Conservation (phyloP, 2,888 invertebrate species). For the Apotomis capreana region DNA sequence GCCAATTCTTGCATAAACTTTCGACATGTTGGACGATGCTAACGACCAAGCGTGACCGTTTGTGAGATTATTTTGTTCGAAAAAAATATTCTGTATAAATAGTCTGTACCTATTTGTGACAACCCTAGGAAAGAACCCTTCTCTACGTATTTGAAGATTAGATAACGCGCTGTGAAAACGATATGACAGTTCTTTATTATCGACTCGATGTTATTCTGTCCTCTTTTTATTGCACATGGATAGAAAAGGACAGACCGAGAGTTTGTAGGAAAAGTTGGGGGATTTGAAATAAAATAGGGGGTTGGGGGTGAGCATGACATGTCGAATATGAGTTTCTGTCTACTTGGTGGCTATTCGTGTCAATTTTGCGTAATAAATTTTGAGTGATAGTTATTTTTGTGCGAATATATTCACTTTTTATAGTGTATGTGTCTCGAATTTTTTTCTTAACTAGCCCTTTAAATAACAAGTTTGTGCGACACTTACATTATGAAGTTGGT, state of each 20-base stretch:
- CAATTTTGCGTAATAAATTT: constrained; percentile 26
- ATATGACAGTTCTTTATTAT: constrained; percentile 41
- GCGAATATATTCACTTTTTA: neutral
- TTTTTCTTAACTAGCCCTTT: too few species aligned
- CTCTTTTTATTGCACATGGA: constrained; percentile 3
- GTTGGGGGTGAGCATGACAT: constrained; percentile 32
- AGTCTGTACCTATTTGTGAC: neutral
- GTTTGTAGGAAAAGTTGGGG: neutral
- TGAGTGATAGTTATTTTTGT: constrained; percentile 9
- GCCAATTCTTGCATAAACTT: too few species aligned
- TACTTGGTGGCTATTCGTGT: constrained; percentile 18
- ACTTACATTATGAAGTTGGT: too few species aligned
- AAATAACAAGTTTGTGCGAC: too few species aligned
- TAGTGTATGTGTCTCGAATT: too few species aligned
- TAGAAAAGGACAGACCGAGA: constrained; percentile 10
- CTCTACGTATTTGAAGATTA: constrained; percentile 59
- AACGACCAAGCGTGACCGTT: too few species aligned
- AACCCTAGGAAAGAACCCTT: constrained; percentile 43
- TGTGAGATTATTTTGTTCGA: too few species aligned
- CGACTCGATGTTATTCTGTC: constrained; percentile 24
- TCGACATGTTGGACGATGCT: too few species aligned
- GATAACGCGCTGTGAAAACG: constrained; percentile 51
- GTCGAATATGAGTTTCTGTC: constrained; percentile 39
- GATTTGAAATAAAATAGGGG: neutral
- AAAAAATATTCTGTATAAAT: too few species aligned